A percentile compares a stretch with the other conserved stretches of the same genome.
These are phyloP conservation scores for Hemichromis elongatus DNA, from an alignment of 2,113 vertebrate species.

Conservation along the genomic window DNA sequence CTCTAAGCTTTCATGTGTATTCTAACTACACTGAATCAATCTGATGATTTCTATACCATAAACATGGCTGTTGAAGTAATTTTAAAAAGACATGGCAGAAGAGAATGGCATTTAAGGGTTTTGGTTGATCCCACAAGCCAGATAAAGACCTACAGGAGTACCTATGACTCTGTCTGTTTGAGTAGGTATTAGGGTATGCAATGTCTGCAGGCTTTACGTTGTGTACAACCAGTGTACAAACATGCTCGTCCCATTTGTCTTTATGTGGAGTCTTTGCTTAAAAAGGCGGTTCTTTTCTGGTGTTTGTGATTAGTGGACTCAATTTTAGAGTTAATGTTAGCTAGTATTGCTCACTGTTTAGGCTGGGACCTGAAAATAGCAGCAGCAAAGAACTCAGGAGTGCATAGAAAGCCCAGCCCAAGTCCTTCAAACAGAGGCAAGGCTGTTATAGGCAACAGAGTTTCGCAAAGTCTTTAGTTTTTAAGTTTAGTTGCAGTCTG, in stretches of 20 bases:
- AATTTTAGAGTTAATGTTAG: background rate
- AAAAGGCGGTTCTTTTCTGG: background rate
- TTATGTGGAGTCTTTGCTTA: background rate
- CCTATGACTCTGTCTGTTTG: background rate
- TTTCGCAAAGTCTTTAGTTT: background rate
- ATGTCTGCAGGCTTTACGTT: background rate
- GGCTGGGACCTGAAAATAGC: background rate
- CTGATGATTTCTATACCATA: background rate
- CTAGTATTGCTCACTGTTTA: background rate
- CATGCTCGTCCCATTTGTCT: background rate
- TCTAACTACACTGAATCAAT: background rate
- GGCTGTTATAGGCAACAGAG: background rate
- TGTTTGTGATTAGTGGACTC: background rate
- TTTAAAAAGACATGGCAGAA: background rate
- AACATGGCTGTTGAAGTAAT: background rate
- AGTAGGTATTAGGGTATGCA: background rate
- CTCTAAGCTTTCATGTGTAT: background rate
- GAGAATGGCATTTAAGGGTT: background rate
- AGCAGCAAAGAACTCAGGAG: background rate
- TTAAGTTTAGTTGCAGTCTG: background rate
- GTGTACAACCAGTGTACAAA: background rate
- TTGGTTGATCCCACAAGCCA: background rate
- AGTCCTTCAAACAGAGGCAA: background rate
- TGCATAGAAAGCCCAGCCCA: background rate
- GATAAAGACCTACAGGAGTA: background rate